phyloP scores from a whole-genome alignment of 2,113 vertebrate genomes.

The Haemorhous mexicanus region DNA sequence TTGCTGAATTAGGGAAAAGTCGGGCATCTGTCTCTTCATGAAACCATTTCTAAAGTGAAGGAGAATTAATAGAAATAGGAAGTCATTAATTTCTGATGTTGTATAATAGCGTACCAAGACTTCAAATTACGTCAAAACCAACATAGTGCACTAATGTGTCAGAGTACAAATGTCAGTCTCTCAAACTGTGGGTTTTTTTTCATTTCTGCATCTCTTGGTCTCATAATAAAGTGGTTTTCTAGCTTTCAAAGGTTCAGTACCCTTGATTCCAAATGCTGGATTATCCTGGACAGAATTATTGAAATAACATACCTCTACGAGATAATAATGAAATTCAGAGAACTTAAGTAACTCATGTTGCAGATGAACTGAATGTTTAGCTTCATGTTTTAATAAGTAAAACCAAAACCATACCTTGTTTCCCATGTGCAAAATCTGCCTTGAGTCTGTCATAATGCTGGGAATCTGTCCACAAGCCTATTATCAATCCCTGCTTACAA shows the following conservation, averaged over 20 bases:
- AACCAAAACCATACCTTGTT: neutral
- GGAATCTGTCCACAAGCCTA: neutral
- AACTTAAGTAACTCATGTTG: neutral
- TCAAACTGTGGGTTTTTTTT: neutral
- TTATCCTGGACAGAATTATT: neutral
- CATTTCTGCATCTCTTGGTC: neutral
- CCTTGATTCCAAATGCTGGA: neutral
- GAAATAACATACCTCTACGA: neutral
- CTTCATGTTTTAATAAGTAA: neutral
- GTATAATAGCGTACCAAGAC: neutral
- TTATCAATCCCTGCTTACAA: neutral
- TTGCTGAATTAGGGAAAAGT: neutral
- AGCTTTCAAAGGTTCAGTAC: neutral
- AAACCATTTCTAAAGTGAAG: neutral
- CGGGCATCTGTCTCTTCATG: neutral
- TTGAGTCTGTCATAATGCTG: neutral
- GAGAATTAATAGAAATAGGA: neutral
- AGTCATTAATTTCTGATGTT: neutral
- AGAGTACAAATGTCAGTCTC: neutral
- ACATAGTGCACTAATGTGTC: neutral
- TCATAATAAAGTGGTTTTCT: neutral
- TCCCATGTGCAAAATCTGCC: neutral
- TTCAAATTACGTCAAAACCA: neutral
- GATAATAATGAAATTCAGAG: neutral
- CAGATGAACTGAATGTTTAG: neutral